phyloP scores from a whole-genome alignment of 2,888 invertebrate genomes.

The Meteorus colon region DNA sequence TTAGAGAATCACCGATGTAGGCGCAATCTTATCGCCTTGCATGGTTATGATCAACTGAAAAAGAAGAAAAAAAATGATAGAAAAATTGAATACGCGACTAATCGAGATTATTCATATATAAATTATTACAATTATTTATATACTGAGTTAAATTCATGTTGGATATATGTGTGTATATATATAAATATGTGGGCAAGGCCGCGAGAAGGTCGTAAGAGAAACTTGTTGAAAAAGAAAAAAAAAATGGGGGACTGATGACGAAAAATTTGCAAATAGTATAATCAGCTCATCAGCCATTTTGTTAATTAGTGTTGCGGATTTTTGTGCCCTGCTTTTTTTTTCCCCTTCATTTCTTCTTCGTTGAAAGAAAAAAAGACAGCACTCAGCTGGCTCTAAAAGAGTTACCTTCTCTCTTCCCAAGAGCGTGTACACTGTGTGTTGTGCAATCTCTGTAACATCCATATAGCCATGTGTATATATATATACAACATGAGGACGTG shows the following conservation, averaged over 20 bases:
- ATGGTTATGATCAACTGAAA: conserved; percentile 3
- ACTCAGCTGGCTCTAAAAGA: not conserved
- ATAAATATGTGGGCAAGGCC: conserved; percentile 37
- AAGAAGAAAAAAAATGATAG: not conserved
- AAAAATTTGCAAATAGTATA: not conserved
- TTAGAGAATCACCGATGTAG: conserved; percentile 13
- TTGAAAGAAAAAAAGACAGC: not conserved
- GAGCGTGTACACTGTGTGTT: not conserved
- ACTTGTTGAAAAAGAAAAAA: not conserved
- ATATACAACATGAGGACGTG: conserved; percentile 13
- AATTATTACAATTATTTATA: not conserved
- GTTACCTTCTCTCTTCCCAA: not conserved
- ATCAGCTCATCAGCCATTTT: conserved; percentile 34
- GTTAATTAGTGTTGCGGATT: conserved; percentile 41
- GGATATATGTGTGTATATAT: not conserved
- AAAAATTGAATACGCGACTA: too few species aligned
- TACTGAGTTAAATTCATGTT: not conserved
- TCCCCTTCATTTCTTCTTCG: not conserved
- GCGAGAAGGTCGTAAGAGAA: conserved; percentile 35
- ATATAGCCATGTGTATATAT: conserved; percentile 16
- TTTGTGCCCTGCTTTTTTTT: conserved; percentile 13
- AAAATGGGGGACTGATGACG: not conserved
- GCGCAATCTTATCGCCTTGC: conserved; percentile 2
- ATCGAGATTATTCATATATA: not conserved
- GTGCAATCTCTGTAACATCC: conserved; percentile 4